Evolutionary conservation across 2,797 vertebrate genomes (phyloP), one percentile per base, ranked within the genome.

Genomic region (Myotis findleyi): DNA sequence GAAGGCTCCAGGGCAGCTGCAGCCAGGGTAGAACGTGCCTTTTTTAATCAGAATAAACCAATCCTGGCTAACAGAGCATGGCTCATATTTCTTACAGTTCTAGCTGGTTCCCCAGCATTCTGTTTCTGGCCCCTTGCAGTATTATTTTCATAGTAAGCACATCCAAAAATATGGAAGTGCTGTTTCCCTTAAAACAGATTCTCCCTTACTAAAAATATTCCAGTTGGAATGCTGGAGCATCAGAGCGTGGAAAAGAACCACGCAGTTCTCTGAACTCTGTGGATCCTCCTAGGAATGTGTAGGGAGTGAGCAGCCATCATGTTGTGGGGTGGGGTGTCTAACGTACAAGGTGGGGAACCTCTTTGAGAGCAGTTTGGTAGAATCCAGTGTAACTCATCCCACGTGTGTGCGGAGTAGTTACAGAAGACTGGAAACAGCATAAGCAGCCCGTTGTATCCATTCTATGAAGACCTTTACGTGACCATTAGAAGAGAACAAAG

Each of bases 81-180:
- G 59, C 6, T 6, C 59, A 13, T 14, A 6, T 62, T 30, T 30
- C 59, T 30, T 30, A 30, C 27, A 51, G 30, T 62, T 27, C 59
- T 14, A 16, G 59, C 59, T 62, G 59, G 27, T 14, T 62, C 27
- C 59, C 59, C 59, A 30, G 5, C 59, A 2, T 62, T 62, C 59
- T 62, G 59, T 16, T 14, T 62, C 59, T 30, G 59, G 27, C 59
- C 59, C 57, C 27, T 62, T 62, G 12, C 27, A 13, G 0, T 81
- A 81, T 47, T 79, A 21, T 96, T 95, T 91, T 94, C 51, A 66
- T 87, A 81, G 75, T 64, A 76, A 93, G 59, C 20, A 62, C 33
- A 68, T 93, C 91, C 49, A 77, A 80, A 97, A 92, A 95, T 89
- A 83, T 17, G 79, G 66, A 83, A 71, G 62, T 44, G 6, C 88